These are phyloP conservation scores for Meloidogyne exigua DNA, from an alignment of 1,140 invertebrate genomes.

Conservation along the genomic window DNA sequence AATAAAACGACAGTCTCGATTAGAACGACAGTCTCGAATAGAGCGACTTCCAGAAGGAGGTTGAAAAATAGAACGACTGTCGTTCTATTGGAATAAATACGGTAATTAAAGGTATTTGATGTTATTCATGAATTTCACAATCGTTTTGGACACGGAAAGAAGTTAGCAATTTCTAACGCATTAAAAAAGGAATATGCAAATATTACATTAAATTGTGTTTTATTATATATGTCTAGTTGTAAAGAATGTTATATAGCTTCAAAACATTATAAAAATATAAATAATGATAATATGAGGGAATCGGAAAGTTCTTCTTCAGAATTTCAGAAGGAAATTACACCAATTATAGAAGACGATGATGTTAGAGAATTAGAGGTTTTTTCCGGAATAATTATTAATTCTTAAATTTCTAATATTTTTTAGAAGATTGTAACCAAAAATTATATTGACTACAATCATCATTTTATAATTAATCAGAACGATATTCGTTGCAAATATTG, in stretches of 20 bases:
- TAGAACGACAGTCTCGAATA: too few relatives aligned
- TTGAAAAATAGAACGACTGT: too few relatives aligned
- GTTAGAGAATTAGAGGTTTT: not conserved
- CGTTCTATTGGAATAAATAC: too few relatives aligned
- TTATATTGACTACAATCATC: not conserved
- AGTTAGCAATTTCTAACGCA: not conserved
- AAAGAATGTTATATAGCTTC: slow-evolving; percentile 2
- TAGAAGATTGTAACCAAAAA: not conserved
- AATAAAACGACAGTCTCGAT: too few relatives aligned
- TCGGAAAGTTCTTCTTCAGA: not conserved
- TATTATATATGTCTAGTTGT: slow-evolving; percentile 1
- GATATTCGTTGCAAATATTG: slow-evolving; percentile 4
- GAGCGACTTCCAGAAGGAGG: too few relatives aligned
- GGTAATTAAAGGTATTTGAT: slow-evolving; percentile 13
- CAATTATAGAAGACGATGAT: not conserved
- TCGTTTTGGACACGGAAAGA: slow-evolving; percentile 6
- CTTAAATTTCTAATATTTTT: too few relatives aligned
- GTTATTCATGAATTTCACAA: slow-evolving; percentile 5
- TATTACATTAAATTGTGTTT: slow-evolving; percentile 11
- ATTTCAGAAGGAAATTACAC: not conserved
- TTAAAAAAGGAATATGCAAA: slow-evolving; percentile 10
- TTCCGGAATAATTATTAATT: too few relatives aligned
- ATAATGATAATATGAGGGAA: not conserved
- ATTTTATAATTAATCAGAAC: not conserved
- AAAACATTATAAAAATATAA: not conserved